Base-by-base conservation (phyloP, 2,888 invertebrate genomes). In the Drosophila robusta region DNA sequence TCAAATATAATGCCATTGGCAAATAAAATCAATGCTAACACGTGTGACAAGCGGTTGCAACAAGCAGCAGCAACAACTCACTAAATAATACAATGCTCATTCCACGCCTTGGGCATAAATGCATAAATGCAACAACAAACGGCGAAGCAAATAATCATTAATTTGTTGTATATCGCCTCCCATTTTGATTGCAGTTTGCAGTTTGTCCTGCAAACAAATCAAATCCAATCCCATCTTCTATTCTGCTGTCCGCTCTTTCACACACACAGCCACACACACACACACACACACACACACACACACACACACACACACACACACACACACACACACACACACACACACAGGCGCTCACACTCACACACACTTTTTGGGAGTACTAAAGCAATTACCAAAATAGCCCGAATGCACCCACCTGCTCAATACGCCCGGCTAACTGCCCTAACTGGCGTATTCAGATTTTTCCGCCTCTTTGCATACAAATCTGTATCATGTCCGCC, bases 171-270 rank as follows among this genome's bases (percentile, higher is more conserved):
- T 56, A 58, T 67, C 52, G 75, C 63, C 61, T 76, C 63, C 49
- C 67, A 58, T 82, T 79, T 76, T 77, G 87, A 89, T 87, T 83
- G 87, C 80, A 72, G 87, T 73, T 80, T 60, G 67, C 51, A 60
- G 34, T 76, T 56, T 16, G 42, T 39, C 9, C 65, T 50, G 63
- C 63, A 84, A 85, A 87, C 85, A 81, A 84, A 71, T 68, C 75
- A 80, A 73, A 66, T 76, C 8, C 36, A 22, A 22, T 29, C 56
- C 41, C 11, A n/a, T 9, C 49, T 22, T 14, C 4, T 3, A 32
- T 26, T 11, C 26, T 11, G 12, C 22, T 14, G 8, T 24, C 41
- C 9, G 3, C 32, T 5, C 8, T 50, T 29, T 3, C 22, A n/a
- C n/a, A n/a, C n/a, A n/a, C n/a, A n/a, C n/a, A n/a, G n/a, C n/a